A percentile compares a stretch with the other conserved stretches of the same genome.
Evolutionary conservation across 2,888 invertebrate species (phyloP).

Genomic region (Patella depressa): DNA sequence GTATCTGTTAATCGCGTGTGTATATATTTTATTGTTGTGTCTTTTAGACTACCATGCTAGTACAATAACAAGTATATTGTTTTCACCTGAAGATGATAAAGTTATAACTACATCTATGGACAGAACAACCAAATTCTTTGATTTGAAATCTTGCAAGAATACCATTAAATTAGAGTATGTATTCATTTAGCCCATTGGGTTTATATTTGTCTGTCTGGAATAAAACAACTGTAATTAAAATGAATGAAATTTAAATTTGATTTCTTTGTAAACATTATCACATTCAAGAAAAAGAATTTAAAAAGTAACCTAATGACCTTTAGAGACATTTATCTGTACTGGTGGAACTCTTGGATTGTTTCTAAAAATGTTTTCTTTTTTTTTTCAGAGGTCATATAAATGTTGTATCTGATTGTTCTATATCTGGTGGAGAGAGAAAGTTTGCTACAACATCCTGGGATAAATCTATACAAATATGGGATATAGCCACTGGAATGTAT

Average conservation of each 20-base stretch:
- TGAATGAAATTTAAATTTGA: no score
- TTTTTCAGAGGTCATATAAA: slow-evolving; percentile 66
- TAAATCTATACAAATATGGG: slow-evolving; percentile 68
- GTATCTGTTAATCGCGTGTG: not conserved
- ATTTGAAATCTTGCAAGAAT: slow-evolving; percentile 57
- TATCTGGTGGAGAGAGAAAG: slow-evolving; percentile 64
- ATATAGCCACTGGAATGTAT: slow-evolving; percentile 69
- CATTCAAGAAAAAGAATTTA: no score
- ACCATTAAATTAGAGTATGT: slow-evolving; percentile 67
- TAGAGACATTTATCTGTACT: no score
- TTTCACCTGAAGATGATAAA: slow-evolving; percentile 64
- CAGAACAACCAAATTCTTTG: slow-evolving; percentile 66
- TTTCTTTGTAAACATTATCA: no score
- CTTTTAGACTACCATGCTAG: slow-evolving; percentile 65
- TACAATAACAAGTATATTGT: slow-evolving; percentile 64
- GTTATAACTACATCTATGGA: slow-evolving; percentile 70
- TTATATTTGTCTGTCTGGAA: no score
- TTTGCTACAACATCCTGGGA: slow-evolving; percentile 71
- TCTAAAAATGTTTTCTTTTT: not conserved
- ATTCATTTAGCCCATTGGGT: not conserved
- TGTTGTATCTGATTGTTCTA: slow-evolving; percentile 63
- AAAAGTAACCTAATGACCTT: no score
- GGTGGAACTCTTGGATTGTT: no score
- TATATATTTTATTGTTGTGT: not conserved
- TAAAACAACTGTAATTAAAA: no score